These are phyloP conservation scores for Erythrolamprus reginae DNA, from an alignment of 2,113 vertebrate species.

Conservation along the genomic window DNA sequence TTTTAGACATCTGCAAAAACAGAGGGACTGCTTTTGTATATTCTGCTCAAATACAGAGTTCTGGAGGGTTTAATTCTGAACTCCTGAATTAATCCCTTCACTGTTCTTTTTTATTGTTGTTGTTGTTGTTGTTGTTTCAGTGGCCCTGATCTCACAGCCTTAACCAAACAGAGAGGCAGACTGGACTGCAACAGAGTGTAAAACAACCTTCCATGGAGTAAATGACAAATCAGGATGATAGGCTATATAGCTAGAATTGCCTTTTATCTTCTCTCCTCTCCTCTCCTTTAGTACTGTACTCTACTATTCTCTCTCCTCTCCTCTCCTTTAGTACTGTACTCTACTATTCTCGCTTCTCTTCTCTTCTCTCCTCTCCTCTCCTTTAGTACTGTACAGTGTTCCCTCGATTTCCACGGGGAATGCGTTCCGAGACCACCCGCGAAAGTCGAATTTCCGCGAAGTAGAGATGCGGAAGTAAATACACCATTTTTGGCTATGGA, in stretches of 20 bases:
- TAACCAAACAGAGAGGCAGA: slow-evolving; percentile 36
- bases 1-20: slow-evolving; percentile 51
- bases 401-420: too few relatives aligned
- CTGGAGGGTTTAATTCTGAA: slow-evolving; percentile 55
- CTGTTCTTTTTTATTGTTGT: slow-evolving; percentile 57
- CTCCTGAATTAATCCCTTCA: slow-evolving; percentile 59
- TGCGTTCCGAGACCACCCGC: too few relatives aligned
- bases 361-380: too few relatives aligned
- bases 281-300: too few relatives aligned
- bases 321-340: too few relatives aligned
- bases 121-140: too few relatives aligned
- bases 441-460: too few relatives aligned
- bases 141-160: too few relatives aligned
- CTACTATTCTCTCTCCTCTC: too few relatives aligned
- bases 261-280: not conserved
- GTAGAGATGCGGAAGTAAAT: too few relatives aligned
- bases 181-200: not conserved
- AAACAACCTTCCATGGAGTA: not conserved
- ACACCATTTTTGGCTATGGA: too few relatives aligned
- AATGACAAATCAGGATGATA: not conserved
- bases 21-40: slow-evolving; percentile 36
- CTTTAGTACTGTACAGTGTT: too few relatives aligned
- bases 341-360: not conserved
- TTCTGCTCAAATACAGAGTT: slow-evolving; percentile 56
- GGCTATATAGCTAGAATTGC: not conserved